phyloP scores from a whole-genome alignment of 2,113 vertebrate genomes.

The Corythaixoides concolor region DNA sequence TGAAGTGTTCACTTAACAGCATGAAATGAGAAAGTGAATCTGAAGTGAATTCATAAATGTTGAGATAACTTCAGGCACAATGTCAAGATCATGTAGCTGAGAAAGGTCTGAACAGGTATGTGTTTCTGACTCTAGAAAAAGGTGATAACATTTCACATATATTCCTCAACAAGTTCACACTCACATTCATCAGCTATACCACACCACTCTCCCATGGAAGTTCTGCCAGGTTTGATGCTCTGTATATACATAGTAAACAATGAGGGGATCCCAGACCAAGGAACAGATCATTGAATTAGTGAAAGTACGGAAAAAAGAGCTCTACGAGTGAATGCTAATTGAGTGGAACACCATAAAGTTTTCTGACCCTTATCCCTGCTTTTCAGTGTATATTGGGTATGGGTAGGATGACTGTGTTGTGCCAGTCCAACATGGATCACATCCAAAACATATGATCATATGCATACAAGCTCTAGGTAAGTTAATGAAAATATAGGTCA shows the following conservation, averaged over 20 bases:
- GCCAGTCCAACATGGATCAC: not conserved
- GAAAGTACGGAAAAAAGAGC: not conserved
- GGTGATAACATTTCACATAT: not conserved
- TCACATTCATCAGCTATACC: not conserved
- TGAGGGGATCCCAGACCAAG: not conserved
- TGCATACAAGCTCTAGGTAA: not conserved
- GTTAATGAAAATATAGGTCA: not conserved
- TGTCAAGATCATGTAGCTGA: not conserved
- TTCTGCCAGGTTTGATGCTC: not conserved
- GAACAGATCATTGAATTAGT: not conserved
- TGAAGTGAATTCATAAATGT: not conserved
- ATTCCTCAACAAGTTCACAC: not conserved
- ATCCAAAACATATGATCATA: not conserved
- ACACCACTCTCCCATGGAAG: not conserved
- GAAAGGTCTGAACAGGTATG: not conserved
- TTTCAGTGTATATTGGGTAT: not conserved
- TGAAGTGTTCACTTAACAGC: not conserved
- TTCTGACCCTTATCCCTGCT: not conserved
- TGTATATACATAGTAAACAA: not conserved
- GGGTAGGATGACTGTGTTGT: not conserved
- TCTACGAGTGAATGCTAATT: not conserved
- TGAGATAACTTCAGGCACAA: not conserved
- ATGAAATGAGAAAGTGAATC: not conserved
- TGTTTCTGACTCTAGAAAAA: not conserved
- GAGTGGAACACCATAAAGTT: not conserved